Base-by-base conservation (phyloP, 2,888 invertebrate species). In the Napeogenes inachia region DNA sequence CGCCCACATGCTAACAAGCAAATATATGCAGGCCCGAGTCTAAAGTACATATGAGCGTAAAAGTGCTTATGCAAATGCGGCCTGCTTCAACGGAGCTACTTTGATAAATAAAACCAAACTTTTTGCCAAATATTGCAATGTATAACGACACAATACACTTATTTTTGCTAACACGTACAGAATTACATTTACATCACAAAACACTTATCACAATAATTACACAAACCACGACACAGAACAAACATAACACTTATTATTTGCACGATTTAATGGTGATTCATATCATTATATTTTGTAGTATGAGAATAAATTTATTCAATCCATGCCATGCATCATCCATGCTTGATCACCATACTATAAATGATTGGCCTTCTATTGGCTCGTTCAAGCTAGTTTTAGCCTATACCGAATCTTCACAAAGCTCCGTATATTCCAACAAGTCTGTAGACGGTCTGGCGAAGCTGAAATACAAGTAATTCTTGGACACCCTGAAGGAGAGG, bases 401-500 rank as follows among this genome's bases (percentile, higher is more conserved):
- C n/a, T 50, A 50, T 8, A n/a, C 57, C 12, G 55, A 60, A 38
- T 73, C 68, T 30, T 57, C 45, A 55, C 74, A 85, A 10, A 87
- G 78, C 69, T 79, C 80, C 54, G 72, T 75, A 68, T 78, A 87
- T 69, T 87, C 87, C 10, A 75, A 53, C 2, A 87, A 62, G 42
- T 87, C 86, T 0, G 82, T 76, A 3, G 70, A 71, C 1, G 83
- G 79, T 62, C 74, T 79, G 0, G 85, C 87, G 4, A 87, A 80
- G 70, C 79, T 84, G 62, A 85, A 75, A 63, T 85, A 85, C 0
- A 87, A 68, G 60, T 70, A 84, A 70, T 87, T 87, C 61, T 75
- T 84, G 10, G 86, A 87, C 0, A 85, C 85, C 50, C 88, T 73
- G 63, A 87, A 87, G 2, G 87, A 84, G 0, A 87, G 71, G 0